Conservation (phyloP, 2,888 invertebrate genomes). For the Trichacis sp. region DNA sequence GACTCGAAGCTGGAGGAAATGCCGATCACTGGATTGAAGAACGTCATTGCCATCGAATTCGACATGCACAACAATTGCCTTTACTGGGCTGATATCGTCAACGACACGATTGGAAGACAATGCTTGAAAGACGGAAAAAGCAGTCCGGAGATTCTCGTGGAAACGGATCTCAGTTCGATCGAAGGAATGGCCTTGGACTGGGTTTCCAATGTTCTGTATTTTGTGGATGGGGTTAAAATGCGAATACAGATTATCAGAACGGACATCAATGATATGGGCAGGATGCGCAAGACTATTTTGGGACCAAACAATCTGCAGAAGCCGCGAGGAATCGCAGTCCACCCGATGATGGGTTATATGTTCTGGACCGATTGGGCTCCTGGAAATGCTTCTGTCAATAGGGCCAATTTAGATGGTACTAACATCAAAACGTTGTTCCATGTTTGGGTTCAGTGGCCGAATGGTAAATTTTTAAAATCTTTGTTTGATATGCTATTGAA, state of each 20-base stretch:
- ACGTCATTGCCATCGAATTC: slow-evolving; percentile 89
- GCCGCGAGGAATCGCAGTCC: slow-evolving; percentile 85
- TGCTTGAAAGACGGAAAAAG: slow-evolving; percentile 78
- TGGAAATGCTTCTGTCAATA: slow-evolving; percentile 80
- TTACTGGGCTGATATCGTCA: slow-evolving; percentile 89
- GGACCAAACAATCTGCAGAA: slow-evolving; percentile 76
- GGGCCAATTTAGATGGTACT: slow-evolving; percentile 84
- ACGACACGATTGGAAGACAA: slow-evolving; percentile 82
- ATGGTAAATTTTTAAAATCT: slow-evolving; percentile 72
- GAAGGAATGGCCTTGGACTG: slow-evolving; percentile 93
- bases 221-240: slow-evolving; percentile 84
- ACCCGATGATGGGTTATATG: slow-evolving; percentile 83
- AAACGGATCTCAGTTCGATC: slow-evolving; percentile 81
- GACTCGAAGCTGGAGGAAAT: slow-evolving; percentile 74
- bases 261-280: slow-evolving; percentile 72
- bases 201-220: slow-evolving; percentile 88
- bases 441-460: slow-evolving; percentile 83
- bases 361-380: slow-evolving; percentile 93
- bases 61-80: slow-evolving; percentile 87
- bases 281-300: slow-evolving; percentile 83
- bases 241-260: slow-evolving; percentile 87
- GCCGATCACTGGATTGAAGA: slow-evolving; percentile 79
- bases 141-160: slow-evolving; percentile 79
- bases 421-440: slow-evolving; percentile 75
- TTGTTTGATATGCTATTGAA: too few relatives aligned